Conservation (phyloP, 1,140 invertebrate species). For the Cherax destructor region DNA sequence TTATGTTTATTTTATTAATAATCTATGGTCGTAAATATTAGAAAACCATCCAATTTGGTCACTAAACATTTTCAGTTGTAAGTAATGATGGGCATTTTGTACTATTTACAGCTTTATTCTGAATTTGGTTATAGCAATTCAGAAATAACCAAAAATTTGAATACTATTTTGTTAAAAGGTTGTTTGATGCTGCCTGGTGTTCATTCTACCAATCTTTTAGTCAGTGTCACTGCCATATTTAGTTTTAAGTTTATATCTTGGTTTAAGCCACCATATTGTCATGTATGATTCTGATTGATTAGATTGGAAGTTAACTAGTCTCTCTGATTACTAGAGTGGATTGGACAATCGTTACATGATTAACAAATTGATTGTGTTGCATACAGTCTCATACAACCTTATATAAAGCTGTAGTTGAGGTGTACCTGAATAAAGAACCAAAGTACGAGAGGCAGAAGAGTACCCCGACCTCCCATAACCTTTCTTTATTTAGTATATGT, state of each 20-base stretch:
- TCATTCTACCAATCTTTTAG: conserved; percentile 51
- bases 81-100: not conserved
- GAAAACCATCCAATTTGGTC: not conserved
- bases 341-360: conserved; percentile 65
- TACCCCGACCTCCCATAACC: conserved; percentile 42
- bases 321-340: conserved; percentile 42
- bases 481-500: conserved; percentile 46
- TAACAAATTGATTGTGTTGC: conserved; percentile 25
- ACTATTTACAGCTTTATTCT: not conserved
- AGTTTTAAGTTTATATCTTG: conserved; percentile 57
- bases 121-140: not conserved
- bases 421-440: conserved; percentile 65
- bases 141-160: conserved; percentile 9
- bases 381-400: conserved; percentile 42
- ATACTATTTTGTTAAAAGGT: conserved; percentile 36
- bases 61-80: not conserved
- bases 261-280: conserved; percentile 43
- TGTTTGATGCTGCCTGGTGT: conserved; percentile 61
- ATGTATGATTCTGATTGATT: conserved; percentile 45
- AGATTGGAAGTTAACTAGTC: conserved; percentile 60
- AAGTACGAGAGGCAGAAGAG: conserved; percentile 53
- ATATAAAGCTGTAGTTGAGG: conserved; percentile 47
- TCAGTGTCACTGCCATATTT: conserved; percentile 66
- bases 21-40: too few species aligned
- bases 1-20: too few species aligned